Percentiles rank a stretch among this genome's conserved stretches.
These are phyloP conservation scores for Stictocephala bisonia DNA, from an alignment of 2,888 invertebrate species.

Conservation along the genomic window DNA sequence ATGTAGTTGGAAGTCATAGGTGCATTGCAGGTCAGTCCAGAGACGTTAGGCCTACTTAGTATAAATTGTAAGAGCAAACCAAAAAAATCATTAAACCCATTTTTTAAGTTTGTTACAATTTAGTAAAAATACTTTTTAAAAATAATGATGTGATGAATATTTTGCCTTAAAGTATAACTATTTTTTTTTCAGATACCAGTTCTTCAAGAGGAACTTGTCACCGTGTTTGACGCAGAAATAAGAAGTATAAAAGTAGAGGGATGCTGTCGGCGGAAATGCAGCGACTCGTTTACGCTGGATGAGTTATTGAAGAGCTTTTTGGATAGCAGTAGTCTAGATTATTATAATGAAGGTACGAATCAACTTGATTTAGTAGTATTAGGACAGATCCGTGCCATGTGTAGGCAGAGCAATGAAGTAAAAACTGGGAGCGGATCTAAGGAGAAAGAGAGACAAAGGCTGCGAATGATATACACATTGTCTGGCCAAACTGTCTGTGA, in stretches of 20 bases:
- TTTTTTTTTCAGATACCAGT: slow-evolving; percentile 7
- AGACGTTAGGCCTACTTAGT: no score
- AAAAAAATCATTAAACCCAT: no score
- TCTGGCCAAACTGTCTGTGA: slow-evolving; percentile 34
- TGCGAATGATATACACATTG: slow-evolving; percentile 27
- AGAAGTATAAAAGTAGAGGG: slow-evolving; percentile 11
- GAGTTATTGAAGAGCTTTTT: no score
- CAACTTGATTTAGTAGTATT: slow-evolving; percentile 19
- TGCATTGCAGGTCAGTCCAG: no score
- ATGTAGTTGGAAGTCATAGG: no score
- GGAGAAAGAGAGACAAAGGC: slow-evolving; percentile 31
- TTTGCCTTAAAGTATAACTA: no score
- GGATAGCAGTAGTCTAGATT: slow-evolving; percentile 5
- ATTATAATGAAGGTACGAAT: not conserved
- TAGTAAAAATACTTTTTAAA: no score
- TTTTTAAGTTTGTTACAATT: no score
- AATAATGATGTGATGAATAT: no score
- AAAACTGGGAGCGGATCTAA: slow-evolving; percentile 24
- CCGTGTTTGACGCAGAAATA: slow-evolving; percentile 21
- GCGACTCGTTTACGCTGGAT: no score
- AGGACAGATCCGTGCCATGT: slow-evolving; percentile 25
- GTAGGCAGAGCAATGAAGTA: slow-evolving; percentile 32
- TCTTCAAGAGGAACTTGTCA: slow-evolving; percentile 22
- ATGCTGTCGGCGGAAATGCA: slow-evolving; percentile 7
- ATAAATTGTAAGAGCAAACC: no score